phyloP scores from a whole-genome alignment of 2,888 invertebrate genomes.

The Diarsia mendica region DNA sequence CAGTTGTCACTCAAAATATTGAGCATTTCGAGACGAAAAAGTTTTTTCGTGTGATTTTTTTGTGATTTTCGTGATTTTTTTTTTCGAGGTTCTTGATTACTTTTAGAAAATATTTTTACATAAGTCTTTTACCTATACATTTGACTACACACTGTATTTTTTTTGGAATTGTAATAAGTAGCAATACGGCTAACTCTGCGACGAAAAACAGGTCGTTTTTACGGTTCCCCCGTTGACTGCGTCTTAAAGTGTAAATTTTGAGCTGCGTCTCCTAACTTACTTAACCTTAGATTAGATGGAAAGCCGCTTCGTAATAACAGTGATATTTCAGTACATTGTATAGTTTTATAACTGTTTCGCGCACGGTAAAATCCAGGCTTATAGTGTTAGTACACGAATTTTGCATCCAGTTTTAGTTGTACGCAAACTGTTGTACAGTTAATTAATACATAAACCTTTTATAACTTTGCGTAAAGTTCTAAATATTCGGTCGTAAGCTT shows the following conservation, averaged over 20 bases:
- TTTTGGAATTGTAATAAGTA: too few species aligned
- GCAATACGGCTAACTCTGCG: too few species aligned
- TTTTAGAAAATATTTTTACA: too few species aligned
- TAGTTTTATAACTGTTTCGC: constrained; percentile 56
- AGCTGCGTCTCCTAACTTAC: constrained; percentile 56
- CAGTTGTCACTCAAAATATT: too few species aligned
- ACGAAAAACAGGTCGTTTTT: too few species aligned
- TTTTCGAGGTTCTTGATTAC: too few species aligned
- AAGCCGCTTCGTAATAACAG: constrained; percentile 50
- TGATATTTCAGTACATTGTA: constrained; percentile 58
- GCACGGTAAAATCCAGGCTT: constrained; percentile 32
- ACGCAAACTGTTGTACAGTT: constrained; percentile 40
- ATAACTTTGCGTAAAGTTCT: constrained; percentile 45
- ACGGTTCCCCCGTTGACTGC: too few species aligned
- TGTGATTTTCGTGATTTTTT: too few species aligned
- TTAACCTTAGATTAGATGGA: constrained; percentile 57
- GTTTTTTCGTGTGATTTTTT: too few species aligned
- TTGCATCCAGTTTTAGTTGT: constrained; percentile 43
- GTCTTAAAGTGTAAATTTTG: constrained; percentile 67
- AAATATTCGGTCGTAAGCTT: constrained; percentile 33
- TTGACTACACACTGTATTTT: too few species aligned
- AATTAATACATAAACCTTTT: constrained; percentile 55
- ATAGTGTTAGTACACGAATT: constrained; percentile 33
- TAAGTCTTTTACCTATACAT: too few species aligned
- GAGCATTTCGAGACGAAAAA: too few species aligned